These are phyloP conservation scores for Coleophora flavipennella DNA, from an alignment of 2,888 invertebrate genomes.

Conservation along the genomic window DNA sequence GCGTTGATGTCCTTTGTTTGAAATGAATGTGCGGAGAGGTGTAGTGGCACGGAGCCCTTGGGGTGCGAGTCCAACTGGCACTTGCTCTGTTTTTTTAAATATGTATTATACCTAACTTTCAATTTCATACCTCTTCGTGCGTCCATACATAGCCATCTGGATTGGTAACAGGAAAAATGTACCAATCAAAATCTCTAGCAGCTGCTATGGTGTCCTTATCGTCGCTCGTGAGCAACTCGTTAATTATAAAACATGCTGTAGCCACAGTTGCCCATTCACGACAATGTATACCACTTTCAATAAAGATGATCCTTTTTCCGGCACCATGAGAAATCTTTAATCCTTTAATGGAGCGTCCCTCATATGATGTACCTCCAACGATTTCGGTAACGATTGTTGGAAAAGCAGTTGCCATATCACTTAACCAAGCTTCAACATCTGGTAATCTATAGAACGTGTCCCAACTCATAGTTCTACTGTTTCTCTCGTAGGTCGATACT, in stretches of 20 bases:
- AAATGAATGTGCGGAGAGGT: too few species aligned
- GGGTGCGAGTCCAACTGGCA: too few species aligned
- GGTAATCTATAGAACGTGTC: conserved; percentile 73
- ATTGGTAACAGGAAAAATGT: conserved; percentile 81
- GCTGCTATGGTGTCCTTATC: conserved; percentile 51
- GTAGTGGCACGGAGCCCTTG: too few species aligned
- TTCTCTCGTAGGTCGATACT: conserved; percentile 34
- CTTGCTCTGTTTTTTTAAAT: too few species aligned
- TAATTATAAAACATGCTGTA: conserved; percentile 73
- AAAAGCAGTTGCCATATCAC: conserved; percentile 53
- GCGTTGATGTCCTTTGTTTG: too few species aligned
- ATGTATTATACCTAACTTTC: too few species aligned
- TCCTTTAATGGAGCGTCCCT: conserved; percentile 57
- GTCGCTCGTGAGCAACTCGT: conserved; percentile 72
- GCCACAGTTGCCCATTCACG: conserved; percentile 84
- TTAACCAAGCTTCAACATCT: conserved; percentile 74
- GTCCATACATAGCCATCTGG: conserved; percentile 85
- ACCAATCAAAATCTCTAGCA: conserved; percentile 78
- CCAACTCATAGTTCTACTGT: conserved; percentile 61
- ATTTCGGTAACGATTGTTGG: conserved; percentile 52
- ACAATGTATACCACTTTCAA: conserved; percentile 76
- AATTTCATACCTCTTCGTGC: conserved; percentile 71
- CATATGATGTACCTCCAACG: conserved; percentile 52
- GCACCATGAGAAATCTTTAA: conserved; percentile 59
- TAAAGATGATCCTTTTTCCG: conserved; percentile 41